Conservation (phyloP, 2,113 vertebrate genomes). For the Trochalopteron elliotii region DNA sequence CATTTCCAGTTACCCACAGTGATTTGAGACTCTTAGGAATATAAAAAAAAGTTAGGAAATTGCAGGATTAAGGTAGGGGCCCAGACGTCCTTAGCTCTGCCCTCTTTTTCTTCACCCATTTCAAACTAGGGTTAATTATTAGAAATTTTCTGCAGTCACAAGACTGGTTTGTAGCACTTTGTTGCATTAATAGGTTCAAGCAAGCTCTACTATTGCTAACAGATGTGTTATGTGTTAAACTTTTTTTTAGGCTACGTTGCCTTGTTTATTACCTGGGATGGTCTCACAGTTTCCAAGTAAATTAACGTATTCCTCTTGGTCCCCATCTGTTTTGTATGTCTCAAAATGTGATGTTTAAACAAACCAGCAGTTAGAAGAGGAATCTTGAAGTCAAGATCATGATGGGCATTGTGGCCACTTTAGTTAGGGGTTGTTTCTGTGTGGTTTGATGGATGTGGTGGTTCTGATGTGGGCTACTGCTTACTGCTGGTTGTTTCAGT, state of each 20-base stretch:
- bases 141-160: background rate
- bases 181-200: background rate
- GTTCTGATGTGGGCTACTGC: conserved; percentile 19
- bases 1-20: background rate
- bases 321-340: background rate
- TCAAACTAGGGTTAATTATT: background rate
- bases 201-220: background rate
- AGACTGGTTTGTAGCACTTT: background rate
- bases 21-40: background rate
- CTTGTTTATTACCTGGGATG: background rate
- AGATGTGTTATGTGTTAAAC: background rate
- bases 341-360: background rate
- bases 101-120: background rate
- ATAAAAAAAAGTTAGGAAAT: background rate
- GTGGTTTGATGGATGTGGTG: conserved; percentile 37
- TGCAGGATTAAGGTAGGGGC: background rate
- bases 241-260: background rate
- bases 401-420: background rate
- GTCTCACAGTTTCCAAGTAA: background rate
- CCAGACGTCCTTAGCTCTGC: background rate
- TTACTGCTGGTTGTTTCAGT: background rate
- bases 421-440: background rate
- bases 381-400: background rate
- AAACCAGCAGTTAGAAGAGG: background rate
- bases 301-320: background rate